These are phyloP conservation scores for Dendrocincla fuliginosa DNA, from an alignment of 2,797 vertebrate species.

Conservation along the genomic window DNA sequence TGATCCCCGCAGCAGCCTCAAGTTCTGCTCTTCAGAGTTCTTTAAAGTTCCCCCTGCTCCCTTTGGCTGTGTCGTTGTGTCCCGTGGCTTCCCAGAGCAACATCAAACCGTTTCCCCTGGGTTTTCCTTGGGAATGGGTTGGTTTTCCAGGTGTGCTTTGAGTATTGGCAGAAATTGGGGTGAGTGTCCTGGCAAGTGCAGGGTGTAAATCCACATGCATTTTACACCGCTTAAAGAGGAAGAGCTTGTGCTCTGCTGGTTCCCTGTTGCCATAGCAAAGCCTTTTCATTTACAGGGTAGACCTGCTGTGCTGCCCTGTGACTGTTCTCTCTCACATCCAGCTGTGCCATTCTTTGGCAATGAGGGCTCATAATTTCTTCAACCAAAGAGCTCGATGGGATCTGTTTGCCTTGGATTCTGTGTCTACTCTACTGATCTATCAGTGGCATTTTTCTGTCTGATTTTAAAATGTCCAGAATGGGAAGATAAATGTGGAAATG, in stretches of 20 bases:
- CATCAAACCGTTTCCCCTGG: not conserved
- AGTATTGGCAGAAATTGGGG: not conserved
- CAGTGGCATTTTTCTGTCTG: too few species aligned
- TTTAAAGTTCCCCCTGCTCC: not conserved
- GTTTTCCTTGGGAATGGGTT: not conserved
- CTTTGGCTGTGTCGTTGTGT: not conserved
- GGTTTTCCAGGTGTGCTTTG: not conserved
- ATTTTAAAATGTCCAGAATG: too few species aligned
- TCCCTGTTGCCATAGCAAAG: not conserved
- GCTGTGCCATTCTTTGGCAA: rapidly evolving
- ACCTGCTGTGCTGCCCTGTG: not conserved
- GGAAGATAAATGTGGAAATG: too few species aligned
- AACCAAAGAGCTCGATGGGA: not conserved
- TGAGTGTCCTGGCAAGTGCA: not conserved
- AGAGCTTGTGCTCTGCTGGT: not conserved
- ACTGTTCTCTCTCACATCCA: not conserved
- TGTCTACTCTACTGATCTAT: too few species aligned
- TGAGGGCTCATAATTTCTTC: not conserved
- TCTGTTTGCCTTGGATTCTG: too few species aligned
- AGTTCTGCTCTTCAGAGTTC: rapidly evolving
- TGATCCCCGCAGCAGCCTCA: not conserved
- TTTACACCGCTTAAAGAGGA: not conserved
- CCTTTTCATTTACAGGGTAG: not conserved
- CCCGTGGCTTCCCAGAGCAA: not conserved
- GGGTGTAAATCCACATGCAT: rapidly evolving